Percentiles rank a stretch among this genome's conserved stretches.
Conservation (phyloP, 2,888 invertebrate genomes). For the Ferrisia virgata region DNA sequence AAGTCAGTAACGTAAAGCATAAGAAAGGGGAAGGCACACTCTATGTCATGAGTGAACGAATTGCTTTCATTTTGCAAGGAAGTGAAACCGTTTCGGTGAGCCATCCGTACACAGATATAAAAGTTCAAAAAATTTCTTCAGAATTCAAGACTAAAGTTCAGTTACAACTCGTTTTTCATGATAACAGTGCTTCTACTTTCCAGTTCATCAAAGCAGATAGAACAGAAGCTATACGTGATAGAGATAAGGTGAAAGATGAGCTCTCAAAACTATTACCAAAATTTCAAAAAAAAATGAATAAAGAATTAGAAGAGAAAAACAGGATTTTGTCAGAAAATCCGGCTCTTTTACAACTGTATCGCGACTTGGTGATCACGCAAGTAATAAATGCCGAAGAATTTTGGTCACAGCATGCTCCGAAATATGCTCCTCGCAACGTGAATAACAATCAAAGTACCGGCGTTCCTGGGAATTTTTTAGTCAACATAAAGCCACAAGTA, state of each 20-base stretch:
- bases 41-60: constrained; percentile 90
- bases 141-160: constrained; percentile 97
- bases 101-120: constrained; percentile 92
- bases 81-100: constrained; percentile 88
- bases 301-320: constrained; percentile 85
- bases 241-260: constrained; percentile 89
- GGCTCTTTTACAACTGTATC: constrained; percentile 86
- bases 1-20: constrained; percentile 86
- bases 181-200: constrained; percentile 91
- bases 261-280: constrained; percentile 87
- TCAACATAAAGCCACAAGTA: constrained; percentile 92
- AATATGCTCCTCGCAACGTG: constrained; percentile 66
- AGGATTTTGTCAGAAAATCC: constrained; percentile 83
- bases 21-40: constrained; percentile 95
- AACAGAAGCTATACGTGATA: constrained; percentile 76
- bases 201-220: constrained; percentile 84
- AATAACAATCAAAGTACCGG: constrained; percentile 85
- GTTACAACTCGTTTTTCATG: constrained; percentile 91
- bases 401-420: constrained; percentile 85
- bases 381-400: constrained; percentile 96
- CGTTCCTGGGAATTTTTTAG: constrained; percentile 64
- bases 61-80: constrained; percentile 95
- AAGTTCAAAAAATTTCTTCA: constrained; percentile 96
- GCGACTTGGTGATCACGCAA: constrained; percentile 93
- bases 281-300: constrained; percentile 87